Evolutionary conservation across 2,888 invertebrate genomes (phyloP).

Genomic region (Chrysina gloriosa): DNA sequence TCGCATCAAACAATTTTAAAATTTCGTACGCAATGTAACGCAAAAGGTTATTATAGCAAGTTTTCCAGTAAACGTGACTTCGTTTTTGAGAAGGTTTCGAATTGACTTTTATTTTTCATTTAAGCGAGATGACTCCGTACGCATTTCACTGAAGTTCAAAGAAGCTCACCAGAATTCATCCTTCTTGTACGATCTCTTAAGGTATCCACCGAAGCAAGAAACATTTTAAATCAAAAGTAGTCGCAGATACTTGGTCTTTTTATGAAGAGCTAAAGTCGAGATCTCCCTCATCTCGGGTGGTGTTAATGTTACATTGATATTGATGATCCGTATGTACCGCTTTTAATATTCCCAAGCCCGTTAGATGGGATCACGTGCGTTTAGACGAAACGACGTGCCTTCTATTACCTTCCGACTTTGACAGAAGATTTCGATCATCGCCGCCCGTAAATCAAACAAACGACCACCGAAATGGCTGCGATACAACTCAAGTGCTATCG

Average conservation of each 20-base stretch:
- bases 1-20: too few relatives aligned
- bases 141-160: neutral
- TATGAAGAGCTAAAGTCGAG: neutral
- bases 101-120: too few relatives aligned
- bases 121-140: too few relatives aligned
- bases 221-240: slow-evolving; percentile 8
- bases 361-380: slow-evolving; percentile 47
- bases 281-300: neutral
- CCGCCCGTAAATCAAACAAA: slow-evolving; percentile 44
- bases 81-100: too few relatives aligned
- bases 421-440: slow-evolving; percentile 45
- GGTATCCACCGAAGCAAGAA: neutral
- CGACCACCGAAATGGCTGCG: slow-evolving; percentile 43
- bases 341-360: slow-evolving; percentile 19
- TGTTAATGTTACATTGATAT: neutral
- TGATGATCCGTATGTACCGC: neutral
- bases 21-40: too few relatives aligned
- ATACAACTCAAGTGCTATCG: slow-evolving; percentile 44
- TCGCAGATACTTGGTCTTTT: neutral
- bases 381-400: slow-evolving; percentile 44
- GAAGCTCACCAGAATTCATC: neutral
- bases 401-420: slow-evolving; percentile 44
- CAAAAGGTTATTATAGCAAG: too few relatives aligned
- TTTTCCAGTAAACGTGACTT: too few relatives aligned
- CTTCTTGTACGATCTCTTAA: neutral